Evolutionary conservation across 2,888 invertebrate genomes (phyloP).

Genomic region (Ophion ellenae): DNA sequence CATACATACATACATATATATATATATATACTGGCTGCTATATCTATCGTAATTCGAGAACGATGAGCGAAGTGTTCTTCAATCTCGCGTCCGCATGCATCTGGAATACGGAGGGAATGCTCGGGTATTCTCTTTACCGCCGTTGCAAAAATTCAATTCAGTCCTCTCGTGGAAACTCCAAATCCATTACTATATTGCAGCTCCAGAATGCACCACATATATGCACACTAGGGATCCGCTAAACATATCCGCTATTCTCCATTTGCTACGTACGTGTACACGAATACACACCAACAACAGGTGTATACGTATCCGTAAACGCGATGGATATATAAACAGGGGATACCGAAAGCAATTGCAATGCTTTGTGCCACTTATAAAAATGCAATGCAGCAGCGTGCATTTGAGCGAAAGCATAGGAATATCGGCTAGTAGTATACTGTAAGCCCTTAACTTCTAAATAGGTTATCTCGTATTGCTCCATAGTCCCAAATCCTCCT

Average conservation of each 20-base stretch:
- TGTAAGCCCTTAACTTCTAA: background rate
- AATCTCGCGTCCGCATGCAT: constrained; percentile 54
- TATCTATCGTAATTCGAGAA: constrained; percentile 55
- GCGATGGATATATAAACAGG: background rate
- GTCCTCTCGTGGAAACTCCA: constrained; percentile 37
- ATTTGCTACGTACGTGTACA: background rate
- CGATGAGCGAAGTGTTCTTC: constrained; percentile 52
- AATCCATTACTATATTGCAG: constrained; percentile 40
- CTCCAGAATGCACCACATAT: constrained; percentile 35
- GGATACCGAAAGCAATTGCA: constrained; percentile 6
- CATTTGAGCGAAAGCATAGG: background rate
- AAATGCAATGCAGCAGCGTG: background rate
- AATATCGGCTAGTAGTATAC: background rate
- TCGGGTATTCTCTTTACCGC: constrained; percentile 62
- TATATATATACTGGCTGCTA: constrained; percentile 8
- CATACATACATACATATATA: background rate
- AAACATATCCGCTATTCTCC: background rate
- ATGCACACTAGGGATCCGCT: background rate
- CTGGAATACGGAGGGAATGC: constrained; percentile 39
- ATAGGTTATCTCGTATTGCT: background rate
- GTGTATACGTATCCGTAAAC: background rate
- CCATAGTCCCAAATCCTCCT: background rate
- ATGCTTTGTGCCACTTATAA: background rate
- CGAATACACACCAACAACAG: background rate
- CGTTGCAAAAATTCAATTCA: constrained; percentile 62